Conservation (phyloP, 2,797 vertebrate species). For the Nasua narica region DNA sequence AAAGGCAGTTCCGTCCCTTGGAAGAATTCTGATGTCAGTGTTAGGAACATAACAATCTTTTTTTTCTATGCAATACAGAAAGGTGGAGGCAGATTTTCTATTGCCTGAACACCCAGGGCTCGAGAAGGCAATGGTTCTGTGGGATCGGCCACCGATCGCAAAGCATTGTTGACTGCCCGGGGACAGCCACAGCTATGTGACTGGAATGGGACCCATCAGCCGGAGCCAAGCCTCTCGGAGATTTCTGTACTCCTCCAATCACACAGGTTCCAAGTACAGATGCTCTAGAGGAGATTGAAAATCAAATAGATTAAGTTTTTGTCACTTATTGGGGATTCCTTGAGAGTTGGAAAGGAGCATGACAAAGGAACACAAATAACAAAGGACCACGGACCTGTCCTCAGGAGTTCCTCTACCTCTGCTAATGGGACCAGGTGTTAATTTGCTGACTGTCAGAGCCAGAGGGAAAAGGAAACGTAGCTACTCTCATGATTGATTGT, state of each 20-base stretch:
- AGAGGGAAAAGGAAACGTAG: neutral
- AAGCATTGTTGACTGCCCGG: accelerated
- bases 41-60: neutral
- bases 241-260: neutral
- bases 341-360: neutral
- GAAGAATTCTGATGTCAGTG: neutral
- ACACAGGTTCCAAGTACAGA: neutral
- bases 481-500: neutral
- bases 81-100: neutral
- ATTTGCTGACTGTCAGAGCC: neutral
- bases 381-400: neutral
- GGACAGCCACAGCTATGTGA: accelerated
- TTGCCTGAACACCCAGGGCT: accelerated
- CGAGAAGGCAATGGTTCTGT: accelerated
- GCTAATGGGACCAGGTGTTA: neutral
- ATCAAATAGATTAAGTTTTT: neutral
- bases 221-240: neutral
- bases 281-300: neutral
- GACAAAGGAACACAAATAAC: neutral
- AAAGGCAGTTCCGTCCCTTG: neutral
- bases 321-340: neutral
- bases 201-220: neutral
- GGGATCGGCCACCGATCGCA: accelerated
- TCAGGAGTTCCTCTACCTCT: accelerated
- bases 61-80: neutral